These are phyloP conservation scores for Chelon labrosus DNA, from an alignment of 2,797 vertebrate species.

Conservation along the genomic window DNA sequence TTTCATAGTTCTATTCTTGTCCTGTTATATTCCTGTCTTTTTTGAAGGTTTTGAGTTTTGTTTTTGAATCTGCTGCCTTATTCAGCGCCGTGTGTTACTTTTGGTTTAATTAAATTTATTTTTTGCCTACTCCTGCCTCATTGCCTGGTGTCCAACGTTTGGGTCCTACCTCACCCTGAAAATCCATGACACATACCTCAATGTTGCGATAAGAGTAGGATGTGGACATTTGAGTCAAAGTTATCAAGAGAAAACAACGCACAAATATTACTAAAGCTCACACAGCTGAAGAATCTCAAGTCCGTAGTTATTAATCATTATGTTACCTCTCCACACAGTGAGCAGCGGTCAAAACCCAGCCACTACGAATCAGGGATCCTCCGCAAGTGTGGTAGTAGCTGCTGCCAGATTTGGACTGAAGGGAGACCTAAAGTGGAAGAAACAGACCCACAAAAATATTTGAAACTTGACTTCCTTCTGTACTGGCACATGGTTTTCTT, in stretches of 20 bases:
- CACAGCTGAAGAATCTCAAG: not conserved
- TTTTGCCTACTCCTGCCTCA: too few relatives aligned
- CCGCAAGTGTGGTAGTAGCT: conserved; percentile 89
- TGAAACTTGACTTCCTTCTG: not conserved
- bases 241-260: not conserved
- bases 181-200: too few relatives aligned
- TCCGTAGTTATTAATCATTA: conserved; percentile 19
- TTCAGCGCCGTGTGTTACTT: too few relatives aligned
- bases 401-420: conserved; percentile 85
- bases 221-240: conserved; percentile 9
- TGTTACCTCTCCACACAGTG: conserved; percentile 89
- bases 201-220: not conserved
- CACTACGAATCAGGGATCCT: conserved; percentile 83
- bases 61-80: too few relatives aligned
- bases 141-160: too few relatives aligned
- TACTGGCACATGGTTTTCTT: not conserved
- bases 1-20: too few relatives aligned
- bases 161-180: too few relatives aligned
- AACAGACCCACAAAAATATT: not conserved
- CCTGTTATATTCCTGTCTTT: too few relatives aligned
- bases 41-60: too few relatives aligned
- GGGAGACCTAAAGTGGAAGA: conserved; percentile 85
- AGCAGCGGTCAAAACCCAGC: conserved; percentile 93
- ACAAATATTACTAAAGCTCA: not conserved
- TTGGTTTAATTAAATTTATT: too few relatives aligned